Conservation (phyloP, 2,113 vertebrate genomes). For the Gallinago undulata region DNA sequence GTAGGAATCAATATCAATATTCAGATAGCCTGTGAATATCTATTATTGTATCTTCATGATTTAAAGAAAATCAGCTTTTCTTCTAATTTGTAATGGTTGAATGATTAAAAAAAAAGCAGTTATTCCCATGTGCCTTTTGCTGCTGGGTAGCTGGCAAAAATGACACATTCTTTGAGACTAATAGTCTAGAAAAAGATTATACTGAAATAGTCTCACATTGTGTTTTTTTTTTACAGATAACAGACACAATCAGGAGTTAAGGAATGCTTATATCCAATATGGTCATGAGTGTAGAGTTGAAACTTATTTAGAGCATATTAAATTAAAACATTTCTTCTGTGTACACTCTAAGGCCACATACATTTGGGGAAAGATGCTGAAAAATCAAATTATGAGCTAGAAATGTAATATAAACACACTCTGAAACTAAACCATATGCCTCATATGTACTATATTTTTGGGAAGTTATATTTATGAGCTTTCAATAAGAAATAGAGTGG, state of each 20-base stretch:
- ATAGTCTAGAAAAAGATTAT: background rate
- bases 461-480: background rate
- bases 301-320: background rate
- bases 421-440: background rate
- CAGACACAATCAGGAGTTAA: background rate
- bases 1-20: background rate
- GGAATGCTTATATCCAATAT: background rate
- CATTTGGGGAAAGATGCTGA: background rate
- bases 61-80: background rate
- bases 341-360: background rate
- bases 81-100: background rate
- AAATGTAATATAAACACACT: slow-evolving; percentile 25
- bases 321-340: slow-evolving; percentile 5
- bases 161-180: background rate
- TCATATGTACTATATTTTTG: background rate
- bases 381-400: slow-evolving; percentile 15
- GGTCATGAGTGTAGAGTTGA: background rate
- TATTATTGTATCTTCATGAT: background rate
- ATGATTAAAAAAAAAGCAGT: background rate
- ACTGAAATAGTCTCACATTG: background rate
- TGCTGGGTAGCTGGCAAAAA: background rate
- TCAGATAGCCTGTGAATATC: background rate
- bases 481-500: background rate
- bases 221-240: background rate
- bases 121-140: background rate